Evolutionary conservation across 1,140 invertebrate species (phyloP).

Genomic region (Drosophila littoralis): DNA sequence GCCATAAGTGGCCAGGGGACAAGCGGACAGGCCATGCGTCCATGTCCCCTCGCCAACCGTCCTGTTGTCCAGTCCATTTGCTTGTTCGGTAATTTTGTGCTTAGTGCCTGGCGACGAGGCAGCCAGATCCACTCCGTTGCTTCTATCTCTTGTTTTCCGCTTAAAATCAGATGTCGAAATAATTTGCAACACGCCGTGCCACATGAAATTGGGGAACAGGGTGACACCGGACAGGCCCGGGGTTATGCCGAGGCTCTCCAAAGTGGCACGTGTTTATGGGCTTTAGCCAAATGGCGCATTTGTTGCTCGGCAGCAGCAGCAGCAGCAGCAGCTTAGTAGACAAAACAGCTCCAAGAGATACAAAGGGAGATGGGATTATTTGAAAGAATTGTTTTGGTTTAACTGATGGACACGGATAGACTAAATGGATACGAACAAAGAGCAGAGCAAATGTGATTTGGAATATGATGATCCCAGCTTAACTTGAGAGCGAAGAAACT

Average conservation of each 20-base stretch:
- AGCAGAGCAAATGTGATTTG: slow-evolving; percentile 2
- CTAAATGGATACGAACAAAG: neutral
- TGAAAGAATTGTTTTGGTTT: slow-evolving; percentile 17
- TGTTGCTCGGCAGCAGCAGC: slow-evolving; percentile 39
- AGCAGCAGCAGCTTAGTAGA: slow-evolving; percentile 25
- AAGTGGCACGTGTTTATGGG: slow-evolving; percentile 78
- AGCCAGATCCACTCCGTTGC: slow-evolving; percentile 52
- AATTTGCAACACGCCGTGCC: slow-evolving; percentile 80
- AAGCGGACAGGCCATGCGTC: neutral
- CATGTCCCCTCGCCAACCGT: neutral
- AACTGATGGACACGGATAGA: neutral
- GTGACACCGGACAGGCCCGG: slow-evolving; percentile 13
- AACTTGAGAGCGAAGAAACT: neutral
- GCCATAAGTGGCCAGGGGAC: slow-evolving; percentile 68
- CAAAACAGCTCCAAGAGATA: slow-evolving; percentile 17
- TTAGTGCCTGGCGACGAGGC: slow-evolving; percentile 57
- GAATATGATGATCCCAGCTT: neutral
- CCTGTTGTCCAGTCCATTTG: slow-evolving; percentile 56
- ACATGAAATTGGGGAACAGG: slow-evolving; percentile 45
- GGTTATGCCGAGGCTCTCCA: slow-evolving; percentile 16
- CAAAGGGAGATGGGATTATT: slow-evolving; percentile 6
- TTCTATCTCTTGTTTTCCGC: slow-evolving; percentile 79
- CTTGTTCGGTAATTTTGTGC: slow-evolving; percentile 75
- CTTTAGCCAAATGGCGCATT: slow-evolving; percentile 62
- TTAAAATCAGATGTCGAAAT: slow-evolving; percentile 83